Evolutionary conservation across 2,797 vertebrate genomes (phyloP).

Genomic region (Hapalemur alaotrensis): DNA sequence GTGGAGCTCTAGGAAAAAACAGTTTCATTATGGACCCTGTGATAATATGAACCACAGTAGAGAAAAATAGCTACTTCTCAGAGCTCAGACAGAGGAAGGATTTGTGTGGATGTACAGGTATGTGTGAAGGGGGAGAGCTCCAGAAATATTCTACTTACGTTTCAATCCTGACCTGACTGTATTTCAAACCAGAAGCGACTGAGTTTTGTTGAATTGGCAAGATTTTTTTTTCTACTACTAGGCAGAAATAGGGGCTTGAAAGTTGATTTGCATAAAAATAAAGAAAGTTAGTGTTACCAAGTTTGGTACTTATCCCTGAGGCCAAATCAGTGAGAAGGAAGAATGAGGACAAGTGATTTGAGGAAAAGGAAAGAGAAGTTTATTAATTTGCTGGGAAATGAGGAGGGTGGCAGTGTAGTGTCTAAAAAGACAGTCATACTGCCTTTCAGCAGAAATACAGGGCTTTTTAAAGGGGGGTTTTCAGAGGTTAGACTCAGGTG

Average conservation of each 20-base stretch:
- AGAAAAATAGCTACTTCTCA: background rate
- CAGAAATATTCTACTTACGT: background rate
- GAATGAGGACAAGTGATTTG: too few species aligned
- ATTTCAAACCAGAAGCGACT: background rate
- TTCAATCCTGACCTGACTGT: background rate
- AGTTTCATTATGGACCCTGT: background rate
- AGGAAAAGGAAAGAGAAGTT: too few species aligned
- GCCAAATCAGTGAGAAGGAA: too few species aligned
- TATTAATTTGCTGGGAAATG: too few species aligned
- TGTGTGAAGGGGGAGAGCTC: background rate
- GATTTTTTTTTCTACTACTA: background rate
- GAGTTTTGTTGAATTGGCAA: background rate
- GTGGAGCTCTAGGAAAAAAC: too few species aligned
- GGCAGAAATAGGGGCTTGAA: background rate
- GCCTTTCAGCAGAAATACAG: too few species aligned
- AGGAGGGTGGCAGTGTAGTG: too few species aligned
- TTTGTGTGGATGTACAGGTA: accelerated
- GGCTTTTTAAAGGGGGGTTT: too few species aligned
- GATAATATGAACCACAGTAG: background rate
- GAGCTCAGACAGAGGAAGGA: accelerated
- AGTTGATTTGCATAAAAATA: background rate
- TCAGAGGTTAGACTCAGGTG: too few species aligned
- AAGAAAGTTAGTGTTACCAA: background rate
- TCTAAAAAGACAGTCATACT: too few species aligned
- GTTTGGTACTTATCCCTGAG: too few species aligned